Conservation (phyloP, 2,113 vertebrate species). For the Microcebus jonahi region DNA sequence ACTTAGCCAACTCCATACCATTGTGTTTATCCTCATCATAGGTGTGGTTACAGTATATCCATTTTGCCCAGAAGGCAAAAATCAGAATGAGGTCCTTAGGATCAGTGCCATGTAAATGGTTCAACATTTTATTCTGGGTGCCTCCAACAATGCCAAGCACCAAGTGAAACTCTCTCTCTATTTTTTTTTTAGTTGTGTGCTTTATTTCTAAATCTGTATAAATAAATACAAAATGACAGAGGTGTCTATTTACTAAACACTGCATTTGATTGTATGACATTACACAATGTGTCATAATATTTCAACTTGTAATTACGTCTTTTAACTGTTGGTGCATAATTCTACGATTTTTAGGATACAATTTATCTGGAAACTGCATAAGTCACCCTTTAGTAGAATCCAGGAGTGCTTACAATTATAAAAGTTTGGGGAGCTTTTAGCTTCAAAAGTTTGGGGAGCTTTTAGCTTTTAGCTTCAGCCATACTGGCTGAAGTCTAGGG, state of each 20-base stretch:
- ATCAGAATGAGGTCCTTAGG: not conserved
- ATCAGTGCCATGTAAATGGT: not conserved
- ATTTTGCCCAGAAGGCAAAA: not conserved
- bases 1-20: not conserved
- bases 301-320: constrained; percentile 82
- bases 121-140: not conserved
- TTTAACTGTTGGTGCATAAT: constrained; percentile 82
- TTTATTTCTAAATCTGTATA: constrained; percentile 86
- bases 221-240: constrained; percentile 87
- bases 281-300: constrained; percentile 84
- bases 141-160: not conserved
- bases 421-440: constrained; percentile 75
- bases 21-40: too few species aligned
- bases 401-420: constrained; percentile 84
- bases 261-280: constrained; percentile 85
- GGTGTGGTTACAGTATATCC: not conserved
- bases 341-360: constrained; percentile 79
- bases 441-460: constrained; percentile 77
- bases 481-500: not conserved
- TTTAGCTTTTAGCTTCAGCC: not conserved
- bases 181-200: constrained; percentile 79
- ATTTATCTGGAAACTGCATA: constrained; percentile 81
- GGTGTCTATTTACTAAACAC: constrained; percentile 84
- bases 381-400: constrained; percentile 80
- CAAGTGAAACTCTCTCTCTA: not conserved